These are phyloP conservation scores for Ranitomeya imitator DNA, from an alignment of 2,113 vertebrate genomes.

Conservation along the genomic window DNA sequence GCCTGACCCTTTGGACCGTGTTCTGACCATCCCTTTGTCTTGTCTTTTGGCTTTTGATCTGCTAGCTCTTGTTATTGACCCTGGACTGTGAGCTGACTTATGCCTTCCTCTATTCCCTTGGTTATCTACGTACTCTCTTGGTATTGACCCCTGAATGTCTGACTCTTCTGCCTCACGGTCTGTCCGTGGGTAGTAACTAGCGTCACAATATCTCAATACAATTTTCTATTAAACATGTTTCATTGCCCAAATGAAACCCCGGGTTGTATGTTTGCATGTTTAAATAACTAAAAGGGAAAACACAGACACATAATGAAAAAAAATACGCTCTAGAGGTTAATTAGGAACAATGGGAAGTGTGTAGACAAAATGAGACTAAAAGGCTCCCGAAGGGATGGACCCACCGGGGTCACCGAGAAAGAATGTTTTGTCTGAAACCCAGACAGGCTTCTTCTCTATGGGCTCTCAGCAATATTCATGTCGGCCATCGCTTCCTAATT, in stretches of 20 bases:
- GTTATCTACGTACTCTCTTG: no score
- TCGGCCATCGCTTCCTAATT: slow-evolving; percentile 62
- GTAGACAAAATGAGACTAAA: slow-evolving; percentile 21
- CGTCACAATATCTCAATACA: neutral
- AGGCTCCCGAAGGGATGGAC: slow-evolving; percentile 49
- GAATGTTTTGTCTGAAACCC: slow-evolving; percentile 35
- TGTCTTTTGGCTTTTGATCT: no score
- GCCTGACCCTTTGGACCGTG: no score
- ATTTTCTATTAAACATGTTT: neutral
- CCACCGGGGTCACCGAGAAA: slow-evolving; percentile 52
- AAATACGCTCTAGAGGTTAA: slow-evolving; percentile 65
- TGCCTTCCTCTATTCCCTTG: no score
- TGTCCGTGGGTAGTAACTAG: no score
- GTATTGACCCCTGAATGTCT: no score
- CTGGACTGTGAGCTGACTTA: no score
- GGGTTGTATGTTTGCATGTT: slow-evolving; percentile 11
- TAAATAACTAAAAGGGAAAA: slow-evolving; percentile 13
- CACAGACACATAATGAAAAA: slow-evolving; percentile 6
- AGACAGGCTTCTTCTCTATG: slow-evolving; percentile 42
- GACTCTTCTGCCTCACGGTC: no score
- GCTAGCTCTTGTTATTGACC: no score
- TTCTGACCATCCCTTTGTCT: no score
- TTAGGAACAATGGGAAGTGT: slow-evolving; percentile 66
- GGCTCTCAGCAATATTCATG: slow-evolving; percentile 58
- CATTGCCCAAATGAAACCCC: neutral